Percentiles rank a stretch among this genome's conserved stretches.
phyloP scores from a whole-genome alignment of 2,797 vertebrate species.

The Threskiornis aethiopicus region DNA sequence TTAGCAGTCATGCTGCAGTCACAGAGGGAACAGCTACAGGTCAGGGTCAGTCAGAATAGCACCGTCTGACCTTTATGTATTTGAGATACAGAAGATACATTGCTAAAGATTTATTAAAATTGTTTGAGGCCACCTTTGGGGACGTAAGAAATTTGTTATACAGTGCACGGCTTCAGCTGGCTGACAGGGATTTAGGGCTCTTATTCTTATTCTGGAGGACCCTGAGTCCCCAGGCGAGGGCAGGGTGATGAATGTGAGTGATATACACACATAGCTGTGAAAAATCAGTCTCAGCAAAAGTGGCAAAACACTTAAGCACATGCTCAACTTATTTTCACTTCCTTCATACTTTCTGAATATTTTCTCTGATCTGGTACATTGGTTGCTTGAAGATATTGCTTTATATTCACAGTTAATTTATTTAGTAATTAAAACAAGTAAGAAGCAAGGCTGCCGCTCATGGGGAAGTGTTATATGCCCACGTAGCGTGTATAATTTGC shows the following conservation, averaged over 20 bases:
- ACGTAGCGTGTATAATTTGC: background rate
- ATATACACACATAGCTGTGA: background rate
- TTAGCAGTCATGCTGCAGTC: background rate
- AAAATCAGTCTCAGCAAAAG: constrained; percentile 23
- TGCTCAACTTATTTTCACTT: background rate
- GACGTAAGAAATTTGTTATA: constrained; percentile 1
- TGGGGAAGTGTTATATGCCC: background rate
- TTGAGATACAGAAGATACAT: background rate
- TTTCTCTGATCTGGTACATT: background rate
- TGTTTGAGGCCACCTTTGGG: constrained; percentile 10
- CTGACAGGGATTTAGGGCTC: constrained; percentile 45
- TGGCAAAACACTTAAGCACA: background rate
- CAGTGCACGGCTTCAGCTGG: background rate
- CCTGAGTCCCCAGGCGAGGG: background rate
- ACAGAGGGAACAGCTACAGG: background rate
- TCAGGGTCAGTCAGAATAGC: constrained; percentile 12
- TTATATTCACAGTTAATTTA: constrained; percentile 19
- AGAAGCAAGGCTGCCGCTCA: background rate
- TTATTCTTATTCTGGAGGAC: constrained; percentile 13
- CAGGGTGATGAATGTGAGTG: constrained; percentile 2
- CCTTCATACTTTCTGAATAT: background rate
- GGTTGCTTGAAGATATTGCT: background rate
- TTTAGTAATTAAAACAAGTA: constrained; percentile 20
- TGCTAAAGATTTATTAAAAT: constrained; percentile 50
- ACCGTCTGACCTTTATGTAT: background rate